Evolutionary conservation across 2,888 invertebrate genomes (phyloP).

Genomic region (Ichneumoninae sp.): DNA sequence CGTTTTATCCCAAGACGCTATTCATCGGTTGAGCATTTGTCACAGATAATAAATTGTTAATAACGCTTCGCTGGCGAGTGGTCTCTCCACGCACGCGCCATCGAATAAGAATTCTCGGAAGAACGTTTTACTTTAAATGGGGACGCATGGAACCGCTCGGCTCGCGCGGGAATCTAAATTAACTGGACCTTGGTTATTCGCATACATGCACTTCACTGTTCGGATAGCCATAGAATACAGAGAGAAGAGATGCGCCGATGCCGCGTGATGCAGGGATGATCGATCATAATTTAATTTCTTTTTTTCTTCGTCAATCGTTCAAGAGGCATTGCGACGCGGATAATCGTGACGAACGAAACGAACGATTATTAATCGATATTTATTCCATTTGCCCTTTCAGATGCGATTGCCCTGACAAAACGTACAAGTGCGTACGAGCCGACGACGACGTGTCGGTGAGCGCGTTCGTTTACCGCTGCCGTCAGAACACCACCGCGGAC

Average conservation of each 20-base stretch:
- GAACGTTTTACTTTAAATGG: constrained; percentile 30
- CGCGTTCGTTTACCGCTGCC: constrained; percentile 87
- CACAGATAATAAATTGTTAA: constrained; percentile 45
- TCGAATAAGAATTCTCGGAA: constrained; percentile 44
- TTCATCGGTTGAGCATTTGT: constrained; percentile 25
- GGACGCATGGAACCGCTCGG: background rate
- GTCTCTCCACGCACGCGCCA: constrained; percentile 24
- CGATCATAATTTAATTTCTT: background rate
- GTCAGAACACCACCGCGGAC: constrained; percentile 77
- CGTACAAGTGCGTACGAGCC: constrained; percentile 84
- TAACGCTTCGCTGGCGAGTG: constrained; percentile 14
- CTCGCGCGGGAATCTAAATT: constrained; percentile 29
- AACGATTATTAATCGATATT: constrained; percentile 12
- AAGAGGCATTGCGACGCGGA: background rate
- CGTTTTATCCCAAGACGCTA: background rate
- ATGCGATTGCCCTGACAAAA: constrained; percentile 85
- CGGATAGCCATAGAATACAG: constrained; percentile 4
- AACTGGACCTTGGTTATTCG: constrained; percentile 47
- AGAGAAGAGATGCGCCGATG: background rate
- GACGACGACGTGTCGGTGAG: constrained; percentile 87
- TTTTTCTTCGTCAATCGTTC: background rate
- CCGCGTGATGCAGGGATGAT: background rate
- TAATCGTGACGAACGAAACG: background rate
- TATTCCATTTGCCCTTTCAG: constrained; percentile 79
- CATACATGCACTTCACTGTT: constrained; percentile 17